Percentiles rank a stretch among this genome's conserved stretches.
These are phyloP conservation scores for Resseliella maxima DNA, from an alignment of 2,888 invertebrate genomes.

Conservation along the genomic window DNA sequence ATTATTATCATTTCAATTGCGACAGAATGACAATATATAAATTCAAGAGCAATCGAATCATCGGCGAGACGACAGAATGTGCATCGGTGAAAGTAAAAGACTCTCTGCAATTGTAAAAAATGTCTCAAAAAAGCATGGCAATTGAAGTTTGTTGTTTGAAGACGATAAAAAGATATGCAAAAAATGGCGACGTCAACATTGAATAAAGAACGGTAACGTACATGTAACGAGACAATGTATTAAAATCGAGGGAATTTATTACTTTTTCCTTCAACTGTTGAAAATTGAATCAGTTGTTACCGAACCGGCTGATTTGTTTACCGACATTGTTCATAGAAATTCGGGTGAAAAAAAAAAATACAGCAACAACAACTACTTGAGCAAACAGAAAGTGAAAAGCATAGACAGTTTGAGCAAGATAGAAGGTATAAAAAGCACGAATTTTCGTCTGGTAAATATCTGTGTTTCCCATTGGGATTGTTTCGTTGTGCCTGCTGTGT, in stretches of 20 bases:
- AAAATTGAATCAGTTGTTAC: not conserved
- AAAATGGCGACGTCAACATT: not conserved
- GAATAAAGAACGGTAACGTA: not conserved
- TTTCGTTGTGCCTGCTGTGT: not conserved
- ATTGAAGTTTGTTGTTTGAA: not conserved
- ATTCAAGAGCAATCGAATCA: too few relatives aligned
- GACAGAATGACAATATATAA: not conserved
- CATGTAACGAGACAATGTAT: not conserved
- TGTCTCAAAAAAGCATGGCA: too few relatives aligned
- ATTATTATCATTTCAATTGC: not conserved
- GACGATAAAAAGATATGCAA: not conserved
- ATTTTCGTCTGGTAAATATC: not conserved
- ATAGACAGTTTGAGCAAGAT: not conserved
- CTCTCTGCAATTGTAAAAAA: too few relatives aligned
- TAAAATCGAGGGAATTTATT: conserved; percentile 4
- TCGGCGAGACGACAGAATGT: not conserved
- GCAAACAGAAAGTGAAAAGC: conserved; percentile 29
- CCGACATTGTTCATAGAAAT: conserved; percentile 32
- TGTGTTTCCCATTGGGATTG: conserved; percentile 1
- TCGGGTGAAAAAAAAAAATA: not conserved
- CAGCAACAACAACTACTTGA: too few relatives aligned
- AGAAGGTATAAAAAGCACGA: not conserved
- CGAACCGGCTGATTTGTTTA: not conserved
- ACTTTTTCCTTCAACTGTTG: not conserved
- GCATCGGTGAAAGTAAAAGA: not conserved